Percentiles rank a stretch among this genome's conserved stretches.
Conservation (phyloP, 2,797 vertebrate species). For the Lindbergichthys nudifrons region DNA sequence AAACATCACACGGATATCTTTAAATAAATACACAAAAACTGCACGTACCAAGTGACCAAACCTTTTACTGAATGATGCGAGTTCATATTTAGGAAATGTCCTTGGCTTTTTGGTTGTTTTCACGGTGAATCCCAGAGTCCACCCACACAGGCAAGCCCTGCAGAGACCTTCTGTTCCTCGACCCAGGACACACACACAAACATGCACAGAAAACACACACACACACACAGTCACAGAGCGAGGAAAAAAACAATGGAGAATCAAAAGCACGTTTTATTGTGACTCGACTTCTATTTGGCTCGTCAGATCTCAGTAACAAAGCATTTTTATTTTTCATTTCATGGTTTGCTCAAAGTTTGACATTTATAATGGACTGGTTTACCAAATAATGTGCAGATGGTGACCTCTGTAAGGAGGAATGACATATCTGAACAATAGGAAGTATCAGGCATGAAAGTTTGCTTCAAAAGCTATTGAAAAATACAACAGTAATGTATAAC, state of each 20-base stretch:
- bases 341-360: conserved; percentile 43
- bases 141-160: conserved; percentile 88
- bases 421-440: conserved; percentile 25
- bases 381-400: conserved; percentile 41
- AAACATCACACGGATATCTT: conserved; percentile 17
- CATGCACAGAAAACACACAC: conserved; percentile 4
- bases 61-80: conserved; percentile 45
- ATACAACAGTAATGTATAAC: not conserved
- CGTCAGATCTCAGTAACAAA: conserved; percentile 23
- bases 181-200: conserved; percentile 70
- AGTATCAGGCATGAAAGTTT: conserved; percentile 12
- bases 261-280: conserved; percentile 39
- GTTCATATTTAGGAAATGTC: conserved; percentile 83
- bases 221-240: conserved; percentile 17
- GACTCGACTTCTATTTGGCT: conserved; percentile 28
- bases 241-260: conserved; percentile 42
- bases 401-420: conserved; percentile 26
- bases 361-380: conserved; percentile 33
- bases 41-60: conserved; percentile 15
- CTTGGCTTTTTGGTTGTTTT: conserved; percentile 86
- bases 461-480: not conserved
- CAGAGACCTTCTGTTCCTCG: conserved; percentile 89
- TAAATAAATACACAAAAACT: conserved; percentile 32
- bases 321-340: conserved; percentile 47
- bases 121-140: conserved; percentile 88